Conservation (phyloP, 2,113 vertebrate species). For the Laterallus jamaicensis region DNA sequence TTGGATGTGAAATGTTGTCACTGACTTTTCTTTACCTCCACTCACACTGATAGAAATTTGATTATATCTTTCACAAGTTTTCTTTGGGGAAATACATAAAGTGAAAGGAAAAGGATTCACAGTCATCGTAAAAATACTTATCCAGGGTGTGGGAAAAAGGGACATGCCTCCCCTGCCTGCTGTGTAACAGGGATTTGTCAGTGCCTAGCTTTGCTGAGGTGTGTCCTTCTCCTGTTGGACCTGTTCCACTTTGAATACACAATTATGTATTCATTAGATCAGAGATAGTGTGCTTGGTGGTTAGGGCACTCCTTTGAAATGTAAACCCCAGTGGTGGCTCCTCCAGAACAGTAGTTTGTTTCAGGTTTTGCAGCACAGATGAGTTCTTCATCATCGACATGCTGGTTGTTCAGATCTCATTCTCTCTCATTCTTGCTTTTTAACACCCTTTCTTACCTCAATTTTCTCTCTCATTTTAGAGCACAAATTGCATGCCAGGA, state of each 20-base stretch:
- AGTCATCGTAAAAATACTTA: neutral
- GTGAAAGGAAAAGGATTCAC: neutral
- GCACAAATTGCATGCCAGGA: constrained; percentile 6
- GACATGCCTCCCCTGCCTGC: neutral
- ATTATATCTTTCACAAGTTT: neutral
- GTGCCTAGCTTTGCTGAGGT: constrained; percentile 1
- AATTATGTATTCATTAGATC: constrained; percentile 61
- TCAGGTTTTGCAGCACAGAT: constrained; percentile 41
- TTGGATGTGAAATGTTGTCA: neutral
- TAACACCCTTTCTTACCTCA: constrained; percentile 1
- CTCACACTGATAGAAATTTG: neutral
- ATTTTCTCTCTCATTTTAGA: constrained; percentile 24
- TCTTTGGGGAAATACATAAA: neutral
- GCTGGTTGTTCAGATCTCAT: constrained; percentile 15
- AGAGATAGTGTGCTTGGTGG: constrained; percentile 32
- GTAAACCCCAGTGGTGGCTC: neutral
- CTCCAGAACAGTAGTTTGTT: constrained; percentile 30
- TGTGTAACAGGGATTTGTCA: constrained; percentile 9
- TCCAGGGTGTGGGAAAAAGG: constrained; percentile 39
- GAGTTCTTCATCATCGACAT: neutral
- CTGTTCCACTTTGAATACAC: constrained; percentile 47
- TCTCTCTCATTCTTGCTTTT: neutral
- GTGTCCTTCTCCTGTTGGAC: constrained; percentile 50
- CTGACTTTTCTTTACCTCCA: neutral
- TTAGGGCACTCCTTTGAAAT: constrained; percentile 56